phyloP scores from a whole-genome alignment of 2,888 invertebrate species.

The Aporophyla nigra region DNA sequence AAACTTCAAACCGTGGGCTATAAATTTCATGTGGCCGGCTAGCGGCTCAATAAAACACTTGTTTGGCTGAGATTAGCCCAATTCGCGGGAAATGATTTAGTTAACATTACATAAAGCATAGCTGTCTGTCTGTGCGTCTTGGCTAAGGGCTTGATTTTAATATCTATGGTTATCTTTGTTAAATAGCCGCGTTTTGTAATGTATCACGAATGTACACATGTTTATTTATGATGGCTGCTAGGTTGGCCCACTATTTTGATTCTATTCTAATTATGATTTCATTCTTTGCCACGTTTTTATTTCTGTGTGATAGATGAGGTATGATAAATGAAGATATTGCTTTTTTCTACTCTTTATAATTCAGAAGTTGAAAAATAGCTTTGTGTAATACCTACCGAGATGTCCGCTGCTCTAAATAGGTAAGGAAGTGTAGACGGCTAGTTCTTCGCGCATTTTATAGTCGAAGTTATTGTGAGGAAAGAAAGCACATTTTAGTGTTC shows the following conservation, averaged over 20 bases:
- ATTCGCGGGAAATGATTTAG: conserved; percentile 64
- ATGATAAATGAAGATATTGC: not conserved
- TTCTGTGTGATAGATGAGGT: not conserved
- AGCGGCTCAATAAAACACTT: conserved; percentile 64
- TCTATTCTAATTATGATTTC: conserved; percentile 1
- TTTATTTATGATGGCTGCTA: not conserved
- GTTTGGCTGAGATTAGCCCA: conserved; percentile 61
- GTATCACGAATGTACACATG: not conserved
- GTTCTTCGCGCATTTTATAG: conserved; percentile 41
- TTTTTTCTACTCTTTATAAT: not conserved
- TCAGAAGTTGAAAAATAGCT: not conserved
- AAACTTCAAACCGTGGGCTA: conserved; percentile 58
- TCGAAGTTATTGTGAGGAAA: conserved; percentile 23
- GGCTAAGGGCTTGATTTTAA: conserved; percentile 24
- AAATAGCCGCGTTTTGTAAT: conserved; percentile 6
- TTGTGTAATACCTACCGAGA: not conserved
- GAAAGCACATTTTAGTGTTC: conserved; percentile 33
- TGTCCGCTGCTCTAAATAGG: conserved; percentile 1
- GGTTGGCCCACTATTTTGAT: not conserved
- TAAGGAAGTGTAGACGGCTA: conserved; percentile 35
- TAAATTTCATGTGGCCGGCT: conserved; percentile 63
- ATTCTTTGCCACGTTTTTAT: conserved; percentile 15
- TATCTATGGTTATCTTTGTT: conserved; percentile 22
- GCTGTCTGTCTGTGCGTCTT: conserved; percentile 32
- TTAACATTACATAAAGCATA: conserved; percentile 43